Evolutionary conservation across 2,113 vertebrate genomes (phyloP), one percentile per base, ranked within the genome.

Genomic region (Phrynocephalus versicolor): DNA sequence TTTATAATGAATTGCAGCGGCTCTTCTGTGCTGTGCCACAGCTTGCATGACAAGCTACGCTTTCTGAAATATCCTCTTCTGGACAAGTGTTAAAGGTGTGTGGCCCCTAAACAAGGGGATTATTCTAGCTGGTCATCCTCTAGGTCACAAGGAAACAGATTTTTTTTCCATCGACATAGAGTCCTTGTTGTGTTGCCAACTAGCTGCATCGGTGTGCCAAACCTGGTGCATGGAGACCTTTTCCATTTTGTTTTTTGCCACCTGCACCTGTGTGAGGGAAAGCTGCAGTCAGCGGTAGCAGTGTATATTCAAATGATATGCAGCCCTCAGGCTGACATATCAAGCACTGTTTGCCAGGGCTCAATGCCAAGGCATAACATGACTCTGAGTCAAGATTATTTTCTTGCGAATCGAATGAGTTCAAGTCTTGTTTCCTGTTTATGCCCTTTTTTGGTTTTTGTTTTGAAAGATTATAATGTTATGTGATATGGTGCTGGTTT

Each of bases 401-500:
- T 67, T 65, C 16, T 51, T 15, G 33, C 37, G 57, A 2, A 2
- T 14, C 2, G 9, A 3, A 1, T 2, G 55, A 2, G 39, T 67
- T 67, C 25, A 10, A 30, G 25, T 10, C 25, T 67, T 65, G 64
- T 30, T 10, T 6, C 30, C 9, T 45, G 23, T 55, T 25, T 16
- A 33, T 2, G 0, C 0, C 25, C 58, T 51, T 30, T 30, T 71
- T 27, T 0, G 67, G 15, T 6, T 0, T 13, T 1, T 55, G 27
- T 1, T 62, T 73, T 57, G 13, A 33, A 70, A 25, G 23, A 13
- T 2, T 21, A 18, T n/a, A 15, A 3, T 35, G 58, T 41, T 45
- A 0, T 1, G 1, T 1, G 0, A 3, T 10, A 2, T 1, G 30
- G 71, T 41, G 21, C 25, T 35, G 39, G 0, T 60, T 82, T 72